These are phyloP conservation scores for Lycodopsis pacificus DNA, from an alignment of 2,797 vertebrate genomes.

Conservation along the genomic window DNA sequence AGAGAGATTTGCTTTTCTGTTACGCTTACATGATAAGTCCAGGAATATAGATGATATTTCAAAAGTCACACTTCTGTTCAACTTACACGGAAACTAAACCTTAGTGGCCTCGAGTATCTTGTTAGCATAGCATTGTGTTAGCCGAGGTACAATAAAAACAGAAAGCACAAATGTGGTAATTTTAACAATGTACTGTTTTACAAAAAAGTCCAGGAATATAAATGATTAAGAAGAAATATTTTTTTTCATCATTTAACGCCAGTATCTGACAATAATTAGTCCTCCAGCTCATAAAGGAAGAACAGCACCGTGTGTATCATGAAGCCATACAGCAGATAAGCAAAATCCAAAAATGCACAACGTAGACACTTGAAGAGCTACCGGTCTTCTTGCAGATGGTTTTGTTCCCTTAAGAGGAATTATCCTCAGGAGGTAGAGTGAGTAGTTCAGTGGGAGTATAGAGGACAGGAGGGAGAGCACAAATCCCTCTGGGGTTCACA, in stretches of 20 bases:
- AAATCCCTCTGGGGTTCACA: constrained; percentile 15
- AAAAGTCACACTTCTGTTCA: neutral
- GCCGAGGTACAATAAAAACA: neutral
- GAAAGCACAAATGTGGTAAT: neutral
- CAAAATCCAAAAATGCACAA: constrained; percentile 1
- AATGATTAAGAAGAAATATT: neutral
- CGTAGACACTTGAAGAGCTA: constrained; percentile 20
- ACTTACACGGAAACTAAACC: neutral
- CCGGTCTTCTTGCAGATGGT: constrained; percentile 31
- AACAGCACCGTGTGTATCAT: neutral
- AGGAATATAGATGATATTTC: neutral
- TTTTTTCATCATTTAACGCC: neutral
- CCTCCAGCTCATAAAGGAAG: neutral
- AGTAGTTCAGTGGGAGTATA: constrained; percentile 5
- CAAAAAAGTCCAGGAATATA: neutral
- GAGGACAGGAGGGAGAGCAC: constrained; percentile 6
- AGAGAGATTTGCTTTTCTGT: neutral
- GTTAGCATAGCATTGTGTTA: neutral
- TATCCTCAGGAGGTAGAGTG: constrained; percentile 33
- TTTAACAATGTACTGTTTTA: neutral
- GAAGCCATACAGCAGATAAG: neutral
- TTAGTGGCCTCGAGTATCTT: neutral
- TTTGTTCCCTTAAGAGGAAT: constrained; percentile 44
- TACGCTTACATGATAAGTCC: neutral
- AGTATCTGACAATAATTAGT: neutral